Percentiles rank a stretch among this genome's conserved stretches.
phyloP scores from a whole-genome alignment of 2,888 invertebrate species.

The Malachius bipustulatus region DNA sequence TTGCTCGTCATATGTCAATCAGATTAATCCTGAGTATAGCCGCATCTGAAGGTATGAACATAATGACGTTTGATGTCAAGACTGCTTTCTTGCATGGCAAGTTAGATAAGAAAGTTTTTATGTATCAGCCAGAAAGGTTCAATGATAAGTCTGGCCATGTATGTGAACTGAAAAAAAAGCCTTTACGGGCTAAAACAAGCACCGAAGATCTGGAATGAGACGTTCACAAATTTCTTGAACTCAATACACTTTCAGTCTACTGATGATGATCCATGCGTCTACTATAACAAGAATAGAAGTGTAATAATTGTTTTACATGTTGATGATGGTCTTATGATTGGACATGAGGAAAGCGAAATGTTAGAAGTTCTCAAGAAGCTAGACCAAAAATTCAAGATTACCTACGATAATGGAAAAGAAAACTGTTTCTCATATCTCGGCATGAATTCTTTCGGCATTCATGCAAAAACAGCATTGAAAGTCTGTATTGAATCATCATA shows the following conservation, averaged over 20 bases:
- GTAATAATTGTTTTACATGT: conserved; percentile 19
- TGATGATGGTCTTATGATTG: conserved; percentile 21
- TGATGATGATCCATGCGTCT: conserved; percentile 22
- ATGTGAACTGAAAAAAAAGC: conserved; percentile 20
- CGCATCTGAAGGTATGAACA: conserved; percentile 16
- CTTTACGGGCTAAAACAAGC: conserved; percentile 26
- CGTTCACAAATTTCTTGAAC: conserved; percentile 19
- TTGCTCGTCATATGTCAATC: conserved; percentile 20
- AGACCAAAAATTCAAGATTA: no score
- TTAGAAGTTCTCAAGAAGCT: no score
- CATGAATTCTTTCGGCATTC: no score
- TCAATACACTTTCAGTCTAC: conserved; percentile 17
- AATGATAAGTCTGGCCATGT: conserved; percentile 10
- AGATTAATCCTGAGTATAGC: conserved; percentile 20
- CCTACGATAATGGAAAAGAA: no score
- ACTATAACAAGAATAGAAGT: conserved; percentile 16
- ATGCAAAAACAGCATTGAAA: no score
- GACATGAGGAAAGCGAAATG: conserved; percentile 14
- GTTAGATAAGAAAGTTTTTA: conserved; percentile 25
- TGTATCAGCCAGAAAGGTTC: conserved; percentile 24
- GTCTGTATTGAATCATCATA: no score
- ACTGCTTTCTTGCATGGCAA: conserved; percentile 24
- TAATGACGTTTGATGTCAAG: conserved; percentile 16
- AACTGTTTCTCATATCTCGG: no score
- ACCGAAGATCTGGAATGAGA: conserved; percentile 23